phyloP scores from a whole-genome alignment of 2,113 vertebrate genomes.

The Seriola quinqueradiata region DNA sequence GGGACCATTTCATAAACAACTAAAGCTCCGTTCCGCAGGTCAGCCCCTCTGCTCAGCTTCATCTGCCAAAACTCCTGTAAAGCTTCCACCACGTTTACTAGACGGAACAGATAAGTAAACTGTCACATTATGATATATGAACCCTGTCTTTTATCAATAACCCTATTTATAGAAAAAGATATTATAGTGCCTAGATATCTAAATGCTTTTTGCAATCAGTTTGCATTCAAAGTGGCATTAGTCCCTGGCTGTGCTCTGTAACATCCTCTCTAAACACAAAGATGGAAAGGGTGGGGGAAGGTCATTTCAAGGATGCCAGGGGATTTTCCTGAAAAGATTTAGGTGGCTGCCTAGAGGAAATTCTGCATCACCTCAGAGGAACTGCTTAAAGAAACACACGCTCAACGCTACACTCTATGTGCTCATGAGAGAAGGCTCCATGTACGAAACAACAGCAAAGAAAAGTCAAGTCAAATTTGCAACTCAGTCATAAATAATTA shows the following conservation, averaged over 20 bases:
- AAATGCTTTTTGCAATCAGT: neutral
- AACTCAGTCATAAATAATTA: slow-evolving; percentile 41
- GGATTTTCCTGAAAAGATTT: slow-evolving; percentile 62
- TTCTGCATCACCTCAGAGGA: slow-evolving; percentile 44
- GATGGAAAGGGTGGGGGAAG: slow-evolving; percentile 40
- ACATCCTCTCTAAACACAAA: slow-evolving; percentile 62
- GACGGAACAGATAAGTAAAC: slow-evolving; percentile 13
- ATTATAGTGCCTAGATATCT: neutral
- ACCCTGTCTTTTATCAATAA: neutral
- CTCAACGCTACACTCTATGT: neutral
- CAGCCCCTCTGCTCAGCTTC: slow-evolving; percentile 96
- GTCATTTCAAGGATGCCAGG: slow-evolving; percentile 51
- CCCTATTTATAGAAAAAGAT: neutral
- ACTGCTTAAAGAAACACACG: slow-evolving; percentile 53
- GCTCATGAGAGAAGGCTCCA: slow-evolving; percentile 1
- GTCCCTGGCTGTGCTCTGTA: slow-evolving; percentile 1
- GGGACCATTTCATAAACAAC: slow-evolving; percentile 99
- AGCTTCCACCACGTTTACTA: slow-evolving; percentile 98
- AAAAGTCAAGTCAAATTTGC: slow-evolving; percentile 34
- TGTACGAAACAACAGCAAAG: slow-evolving; percentile 48
- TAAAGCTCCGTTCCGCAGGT: slow-evolving; percentile 95
- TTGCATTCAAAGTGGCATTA: neutral
- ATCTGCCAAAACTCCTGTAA: slow-evolving; percentile 99
- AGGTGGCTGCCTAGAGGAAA: slow-evolving; percentile 52
- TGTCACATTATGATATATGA: neutral